phyloP scores from a whole-genome alignment of 2,797 vertebrate genomes.

The Delichon dasypus region DNA sequence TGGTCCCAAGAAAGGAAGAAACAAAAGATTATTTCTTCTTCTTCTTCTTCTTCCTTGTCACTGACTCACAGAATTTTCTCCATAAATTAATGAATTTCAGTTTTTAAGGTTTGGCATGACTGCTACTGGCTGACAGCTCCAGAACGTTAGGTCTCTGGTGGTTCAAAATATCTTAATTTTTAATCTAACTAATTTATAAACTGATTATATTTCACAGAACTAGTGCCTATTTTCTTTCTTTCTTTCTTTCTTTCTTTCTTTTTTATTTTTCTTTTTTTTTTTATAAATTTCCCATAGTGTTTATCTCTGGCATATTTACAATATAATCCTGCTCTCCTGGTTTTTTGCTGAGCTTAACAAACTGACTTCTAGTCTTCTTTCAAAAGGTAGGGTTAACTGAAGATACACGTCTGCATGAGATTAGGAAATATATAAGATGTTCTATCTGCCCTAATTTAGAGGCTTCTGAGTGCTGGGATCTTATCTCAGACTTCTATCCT shows the following conservation, averaged over 20 bases:
- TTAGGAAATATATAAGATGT: not conserved
- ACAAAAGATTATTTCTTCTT: not conserved
- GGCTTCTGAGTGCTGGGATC: not conserved
- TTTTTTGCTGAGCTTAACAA: not conserved
- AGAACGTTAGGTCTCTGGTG: not conserved
- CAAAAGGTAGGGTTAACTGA: not conserved
- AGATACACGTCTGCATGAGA: not conserved
- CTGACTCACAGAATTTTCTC: not conserved
- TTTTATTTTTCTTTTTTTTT: not conserved
- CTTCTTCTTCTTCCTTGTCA: not conserved
- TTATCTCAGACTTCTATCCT: not conserved
- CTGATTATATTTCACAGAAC: not conserved
- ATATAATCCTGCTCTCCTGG: not conserved
- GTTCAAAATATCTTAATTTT: not conserved
- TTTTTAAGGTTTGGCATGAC: not conserved
- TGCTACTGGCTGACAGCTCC: not conserved
- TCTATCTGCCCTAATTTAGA: not conserved
- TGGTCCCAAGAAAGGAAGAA: not conserved
- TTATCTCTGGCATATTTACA: not conserved
- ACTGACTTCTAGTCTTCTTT: not conserved
- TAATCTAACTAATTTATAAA: not conserved
- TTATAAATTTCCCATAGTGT: not conserved
- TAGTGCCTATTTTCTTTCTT: not conserved
- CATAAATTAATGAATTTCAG: not conserved
- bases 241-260: no score